These are phyloP conservation scores for Istiophorus platypterus DNA, from an alignment of 2,113 vertebrate genomes.

Conservation along the genomic window DNA sequence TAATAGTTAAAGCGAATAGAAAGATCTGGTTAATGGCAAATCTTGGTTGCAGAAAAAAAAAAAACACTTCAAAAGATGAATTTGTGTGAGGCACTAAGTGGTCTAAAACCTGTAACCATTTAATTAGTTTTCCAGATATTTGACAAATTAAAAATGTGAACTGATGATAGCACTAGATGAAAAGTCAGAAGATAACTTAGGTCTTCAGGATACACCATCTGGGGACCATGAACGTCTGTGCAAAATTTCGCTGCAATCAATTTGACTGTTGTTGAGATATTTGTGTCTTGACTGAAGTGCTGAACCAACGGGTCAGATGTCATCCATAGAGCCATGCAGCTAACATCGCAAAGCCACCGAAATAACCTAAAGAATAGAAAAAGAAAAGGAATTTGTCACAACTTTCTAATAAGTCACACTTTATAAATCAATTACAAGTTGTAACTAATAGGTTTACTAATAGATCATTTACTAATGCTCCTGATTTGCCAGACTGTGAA, in stretches of 20 bases:
- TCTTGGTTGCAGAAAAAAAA: not conserved
- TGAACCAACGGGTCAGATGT: not conserved
- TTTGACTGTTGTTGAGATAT: not conserved
- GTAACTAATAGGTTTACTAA: not conserved
- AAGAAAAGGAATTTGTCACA: no score
- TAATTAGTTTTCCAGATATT: not conserved
- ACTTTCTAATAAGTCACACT: no score
- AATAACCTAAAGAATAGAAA: no score
- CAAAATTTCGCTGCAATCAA: not conserved
- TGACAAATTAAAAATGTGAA: not conserved
- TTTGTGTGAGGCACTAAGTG: not conserved
- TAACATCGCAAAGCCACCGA: no score
- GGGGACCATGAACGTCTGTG: not conserved
- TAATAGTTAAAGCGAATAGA: conserved; percentile 39
- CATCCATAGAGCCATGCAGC: not conserved
- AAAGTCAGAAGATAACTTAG: not conserved
- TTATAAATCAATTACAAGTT: no score
- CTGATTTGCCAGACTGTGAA: not conserved
- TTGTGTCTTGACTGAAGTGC: not conserved
- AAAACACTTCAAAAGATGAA: no score
- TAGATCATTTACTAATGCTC: not conserved
- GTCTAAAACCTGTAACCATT: not conserved
- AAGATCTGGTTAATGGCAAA: conserved; percentile 22
- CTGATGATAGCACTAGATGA: not conserved
- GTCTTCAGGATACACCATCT: not conserved